Evolutionary conservation across 2,113 vertebrate genomes (phyloP), one percentile per base, ranked within the genome.

Genomic region (Amazona vittata): DNA sequence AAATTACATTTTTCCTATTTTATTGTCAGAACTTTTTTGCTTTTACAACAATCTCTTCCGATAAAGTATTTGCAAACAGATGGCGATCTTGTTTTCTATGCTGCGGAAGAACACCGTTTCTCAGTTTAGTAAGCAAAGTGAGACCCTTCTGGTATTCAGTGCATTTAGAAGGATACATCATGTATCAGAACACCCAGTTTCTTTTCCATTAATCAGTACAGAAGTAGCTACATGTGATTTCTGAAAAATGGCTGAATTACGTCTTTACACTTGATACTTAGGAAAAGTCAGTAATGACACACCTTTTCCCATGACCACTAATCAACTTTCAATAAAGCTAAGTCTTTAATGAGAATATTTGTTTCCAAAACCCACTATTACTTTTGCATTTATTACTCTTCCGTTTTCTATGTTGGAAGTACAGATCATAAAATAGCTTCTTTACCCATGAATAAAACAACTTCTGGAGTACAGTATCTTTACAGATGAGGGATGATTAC

Each of bases 61-160:
- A 57, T 65, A 89, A 75, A 93, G 15, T 24, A 68, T 82, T 90
- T 78, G 19, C 62, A 49, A 93, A 76, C 90, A 96, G 94, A 86
- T 94, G 90, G 79, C 82, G 39, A 29, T 93, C 35, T 68, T 88
- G 37, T 89, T 92, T 90, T 95, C 83, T 84, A 11, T 79, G 57
- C 80, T 57, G 47, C 75, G 86, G 68, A 82, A 84, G 92, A 73
- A 92, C 55, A 84, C 24, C 69, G 21, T 5, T 79, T 90, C 73
- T 90, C 57, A 76, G 60, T 65, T 93, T 82, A 84, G 83, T 82
- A 76, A 78, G 73, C 35, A 81, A 60, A 68, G 76, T 35, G 53
- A 95, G 57, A 83, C 59, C 62, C 37, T 82, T 73, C 60, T 79
- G 86, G 73, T 75, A 91, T 67, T 83, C 17, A 25, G 12, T 77